Evolutionary conservation across 2,888 invertebrate genomes (phyloP).

Genomic region (Eudasyphora cyanicolor): DNA sequence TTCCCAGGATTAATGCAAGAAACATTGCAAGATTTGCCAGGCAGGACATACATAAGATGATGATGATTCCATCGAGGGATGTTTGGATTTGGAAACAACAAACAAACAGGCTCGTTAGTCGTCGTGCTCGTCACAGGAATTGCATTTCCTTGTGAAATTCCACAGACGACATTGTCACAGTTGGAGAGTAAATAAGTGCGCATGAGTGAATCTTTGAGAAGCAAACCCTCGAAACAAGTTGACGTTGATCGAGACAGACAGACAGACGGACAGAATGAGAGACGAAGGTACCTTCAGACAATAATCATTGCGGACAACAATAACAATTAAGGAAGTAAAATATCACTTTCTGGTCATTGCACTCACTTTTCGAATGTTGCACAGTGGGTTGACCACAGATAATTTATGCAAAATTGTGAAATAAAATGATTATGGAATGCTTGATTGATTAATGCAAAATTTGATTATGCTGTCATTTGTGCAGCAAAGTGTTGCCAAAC

Average conservation of each 20-base stretch:
- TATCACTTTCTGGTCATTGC: constrained; percentile 63
- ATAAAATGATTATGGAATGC: no score
- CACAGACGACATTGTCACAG: neutral
- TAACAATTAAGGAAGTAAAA: constrained; percentile 53
- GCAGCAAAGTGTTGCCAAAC: no score
- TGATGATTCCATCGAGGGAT: neutral
- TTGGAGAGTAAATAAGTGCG: neutral
- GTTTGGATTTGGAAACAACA: neutral
- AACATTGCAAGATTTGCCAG: neutral
- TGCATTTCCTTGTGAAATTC: constrained; percentile 42
- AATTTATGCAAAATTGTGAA: no score
- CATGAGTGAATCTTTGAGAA: constrained; percentile 13
- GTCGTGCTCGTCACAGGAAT: neutral
- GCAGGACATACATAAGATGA: neutral
- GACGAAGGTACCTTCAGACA: constrained; percentile 28
- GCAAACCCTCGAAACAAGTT: neutral
- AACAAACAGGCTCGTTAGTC: no score
- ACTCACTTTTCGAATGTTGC: constrained; percentile 16
- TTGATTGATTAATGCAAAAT: no score
- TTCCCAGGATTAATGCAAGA: constrained; percentile 12
- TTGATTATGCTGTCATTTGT: no score
- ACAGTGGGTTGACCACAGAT: constrained; percentile 41
- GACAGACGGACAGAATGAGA: constrained; percentile 38
- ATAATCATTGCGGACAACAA: constrained; percentile 25
- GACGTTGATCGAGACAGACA: constrained; percentile 22